A percentile compares a stretch with the other conserved stretches of the same genome.
Evolutionary conservation across 2,888 invertebrate species (phyloP).

Genomic region (Drosophila greeni): DNA sequence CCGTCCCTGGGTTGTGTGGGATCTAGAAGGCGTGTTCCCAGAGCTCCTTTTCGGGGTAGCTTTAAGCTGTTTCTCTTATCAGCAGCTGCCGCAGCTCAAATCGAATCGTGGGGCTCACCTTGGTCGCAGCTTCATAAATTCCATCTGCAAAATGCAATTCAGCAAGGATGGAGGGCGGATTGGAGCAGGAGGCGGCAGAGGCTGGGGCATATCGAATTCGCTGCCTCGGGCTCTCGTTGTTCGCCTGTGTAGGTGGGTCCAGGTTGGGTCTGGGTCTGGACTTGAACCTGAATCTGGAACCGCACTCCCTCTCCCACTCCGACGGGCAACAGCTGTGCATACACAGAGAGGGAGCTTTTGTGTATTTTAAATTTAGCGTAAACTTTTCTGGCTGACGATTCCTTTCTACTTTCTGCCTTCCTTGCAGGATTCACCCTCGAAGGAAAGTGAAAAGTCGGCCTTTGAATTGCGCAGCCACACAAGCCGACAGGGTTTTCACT

Average conservation of each 20-base stretch:
- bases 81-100: slow-evolving; percentile 22
- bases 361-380: slow-evolving; percentile 45
- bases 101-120: slow-evolving; percentile 25
- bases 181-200: neutral
- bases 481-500: slow-evolving; percentile 6
- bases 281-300: slow-evolving; percentile 14
- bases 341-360: slow-evolving; percentile 37
- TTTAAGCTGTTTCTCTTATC: slow-evolving; percentile 27
- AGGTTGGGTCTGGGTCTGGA: slow-evolving; percentile 20
- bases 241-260: slow-evolving; percentile 20
- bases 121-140: slow-evolving; percentile 56
- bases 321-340: slow-evolving; percentile 62
- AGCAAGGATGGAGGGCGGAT: slow-evolving; percentile 37
- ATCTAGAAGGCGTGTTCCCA: neutral
- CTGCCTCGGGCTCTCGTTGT: slow-evolving; percentile 9
- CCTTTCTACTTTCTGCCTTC: slow-evolving; percentile 9
- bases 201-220: slow-evolving; percentile 54
- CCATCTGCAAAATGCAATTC: slow-evolving; percentile 66
- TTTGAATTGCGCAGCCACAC: slow-evolving; percentile 10
- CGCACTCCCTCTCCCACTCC: neutral
- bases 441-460: slow-evolving; percentile 62
- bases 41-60: slow-evolving; percentile 4
- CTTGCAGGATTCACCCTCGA: slow-evolving; percentile 46
- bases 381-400: slow-evolving; percentile 28
- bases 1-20: slow-evolving; percentile 1